Conservation (phyloP, 37 sponge, comb jelly and placozoan genomes). For the Agelas oroides region DNA sequence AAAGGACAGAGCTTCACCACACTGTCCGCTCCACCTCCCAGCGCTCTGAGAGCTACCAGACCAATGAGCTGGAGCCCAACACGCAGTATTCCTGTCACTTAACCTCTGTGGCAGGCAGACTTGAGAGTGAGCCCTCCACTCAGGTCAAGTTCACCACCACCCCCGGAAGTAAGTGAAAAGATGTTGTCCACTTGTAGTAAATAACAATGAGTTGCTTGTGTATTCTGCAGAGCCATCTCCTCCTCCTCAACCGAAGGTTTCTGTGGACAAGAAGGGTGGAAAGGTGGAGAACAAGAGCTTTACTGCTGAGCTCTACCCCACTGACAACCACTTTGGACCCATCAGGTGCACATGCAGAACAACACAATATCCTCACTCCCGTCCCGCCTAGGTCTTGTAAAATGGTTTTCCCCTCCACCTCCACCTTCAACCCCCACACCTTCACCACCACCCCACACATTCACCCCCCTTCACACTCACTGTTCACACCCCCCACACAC, state of each 20-base stretch:
- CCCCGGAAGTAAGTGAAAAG: slow-evolving; percentile 35
- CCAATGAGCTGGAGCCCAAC: slow-evolving; percentile 41
- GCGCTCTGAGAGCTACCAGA: slow-evolving; percentile 15
- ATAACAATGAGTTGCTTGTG: too few species aligned
- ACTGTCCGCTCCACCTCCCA: slow-evolving; percentile 10
- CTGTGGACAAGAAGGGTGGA: background rate
- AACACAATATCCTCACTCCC: background rate
- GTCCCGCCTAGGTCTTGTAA: too few species aligned
- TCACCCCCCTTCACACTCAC: background rate
- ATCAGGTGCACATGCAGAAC: slow-evolving; percentile 48
- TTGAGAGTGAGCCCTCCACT: slow-evolving; percentile 18
- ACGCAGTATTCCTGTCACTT: slow-evolving; percentile 46
- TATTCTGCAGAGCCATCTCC: slow-evolving; percentile 37
- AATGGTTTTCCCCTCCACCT: too few species aligned
- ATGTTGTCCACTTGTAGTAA: too few species aligned
- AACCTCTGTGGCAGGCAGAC: slow-evolving; percentile 15
- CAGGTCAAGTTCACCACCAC: slow-evolving; percentile 31
- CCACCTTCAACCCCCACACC: too few species aligned
- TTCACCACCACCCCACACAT: background rate
- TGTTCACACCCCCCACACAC: background rate
- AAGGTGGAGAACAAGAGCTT: slow-evolving; percentile 18
- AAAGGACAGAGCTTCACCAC: slow-evolving; percentile 19
- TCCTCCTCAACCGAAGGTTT: slow-evolving; percentile 55
- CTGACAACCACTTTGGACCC: slow-evolving; percentile 40
- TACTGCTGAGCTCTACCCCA: slow-evolving; percentile 16